Conservation (phyloP, 2,113 vertebrate genomes). For the Pitta sordida region DNA sequence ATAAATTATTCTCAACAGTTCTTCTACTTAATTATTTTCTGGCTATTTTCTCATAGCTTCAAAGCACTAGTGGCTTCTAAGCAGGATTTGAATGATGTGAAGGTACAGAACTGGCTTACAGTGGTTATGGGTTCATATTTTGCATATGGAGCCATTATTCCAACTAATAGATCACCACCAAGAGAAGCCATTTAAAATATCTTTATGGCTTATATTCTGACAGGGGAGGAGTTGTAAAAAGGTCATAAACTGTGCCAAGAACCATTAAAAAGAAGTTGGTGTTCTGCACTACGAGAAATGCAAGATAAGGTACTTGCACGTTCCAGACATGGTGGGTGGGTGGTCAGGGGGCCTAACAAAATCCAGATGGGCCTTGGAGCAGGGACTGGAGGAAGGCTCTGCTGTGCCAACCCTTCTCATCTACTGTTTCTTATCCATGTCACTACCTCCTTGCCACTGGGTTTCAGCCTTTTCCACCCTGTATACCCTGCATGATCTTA, state of each 20-base stretch:
- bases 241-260: conserved; percentile 56
- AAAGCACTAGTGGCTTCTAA: conserved; percentile 15
- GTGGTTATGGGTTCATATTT: conserved; percentile 55
- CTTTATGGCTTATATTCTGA: conserved; percentile 62
- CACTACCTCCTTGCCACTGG: neutral
- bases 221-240: conserved; percentile 53
- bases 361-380: conserved; percentile 50
- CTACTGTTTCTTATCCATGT: neutral
- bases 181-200: conserved; percentile 61
- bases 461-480: neutral
- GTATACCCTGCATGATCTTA: fast-evolving
- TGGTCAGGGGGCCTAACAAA: conserved; percentile 53
- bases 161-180: conserved; percentile 51
- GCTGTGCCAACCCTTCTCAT: neutral
- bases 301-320: conserved; percentile 59
- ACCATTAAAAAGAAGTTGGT: conserved; percentile 62
- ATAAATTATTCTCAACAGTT: conserved; percentile 43
- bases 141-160: conserved; percentile 55
- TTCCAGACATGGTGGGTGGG: conserved; percentile 60
- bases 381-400: neutral
- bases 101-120: conserved; percentile 11
- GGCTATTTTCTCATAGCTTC: conserved; percentile 40
- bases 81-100: neutral
- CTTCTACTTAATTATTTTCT: conserved; percentile 37
- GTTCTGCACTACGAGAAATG: conserved; percentile 58